Evolutionary conservation across 1,140 invertebrate genomes (phyloP).

Genomic region (Brevipalpus yothersi): DNA sequence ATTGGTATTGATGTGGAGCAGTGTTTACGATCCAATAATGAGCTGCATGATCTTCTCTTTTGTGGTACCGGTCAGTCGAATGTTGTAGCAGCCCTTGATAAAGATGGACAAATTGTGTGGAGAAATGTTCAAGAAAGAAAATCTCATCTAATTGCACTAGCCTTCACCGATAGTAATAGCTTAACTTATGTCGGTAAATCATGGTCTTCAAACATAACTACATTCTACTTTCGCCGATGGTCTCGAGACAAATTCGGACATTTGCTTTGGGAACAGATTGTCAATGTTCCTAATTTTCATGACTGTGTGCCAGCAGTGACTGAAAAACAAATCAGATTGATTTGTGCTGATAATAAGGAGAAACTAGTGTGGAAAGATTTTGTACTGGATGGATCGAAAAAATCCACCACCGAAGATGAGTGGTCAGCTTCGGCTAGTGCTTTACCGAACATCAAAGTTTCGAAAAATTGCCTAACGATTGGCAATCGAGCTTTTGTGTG

Average conservation of each 20-base stretch:
- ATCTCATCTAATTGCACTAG: conserved; percentile 29
- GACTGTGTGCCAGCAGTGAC: conserved; percentile 9
- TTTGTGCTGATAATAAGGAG: too few species aligned
- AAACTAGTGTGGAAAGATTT: too few species aligned
- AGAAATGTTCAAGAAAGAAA: conserved; percentile 44
- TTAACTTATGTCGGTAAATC: conserved; percentile 3
- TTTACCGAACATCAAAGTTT: not conserved
- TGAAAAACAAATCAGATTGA: too few species aligned
- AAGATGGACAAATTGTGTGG: conserved; percentile 57
- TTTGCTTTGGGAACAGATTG: conserved; percentile 31
- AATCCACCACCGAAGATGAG: not conserved
- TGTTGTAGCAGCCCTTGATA: conserved; percentile 53
- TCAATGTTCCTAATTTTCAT: conserved; percentile 26
- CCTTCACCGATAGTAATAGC: not conserved
- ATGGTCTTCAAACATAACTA: conserved; percentile 42
- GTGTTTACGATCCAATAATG: not conserved
- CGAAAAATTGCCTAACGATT: not conserved
- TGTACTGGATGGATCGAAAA: not conserved
- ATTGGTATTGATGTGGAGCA: conserved; percentile 33
- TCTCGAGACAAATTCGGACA: conserved; percentile 19
- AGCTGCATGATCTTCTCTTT: not conserved
- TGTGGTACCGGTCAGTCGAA: conserved; percentile 44
- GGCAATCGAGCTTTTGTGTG: not conserved
- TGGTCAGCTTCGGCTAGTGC: not conserved
- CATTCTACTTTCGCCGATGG: conserved; percentile 49